Evolutionary conservation across 1,140 invertebrate species (phyloP).

Genomic region (Hyles vespertilio): DNA sequence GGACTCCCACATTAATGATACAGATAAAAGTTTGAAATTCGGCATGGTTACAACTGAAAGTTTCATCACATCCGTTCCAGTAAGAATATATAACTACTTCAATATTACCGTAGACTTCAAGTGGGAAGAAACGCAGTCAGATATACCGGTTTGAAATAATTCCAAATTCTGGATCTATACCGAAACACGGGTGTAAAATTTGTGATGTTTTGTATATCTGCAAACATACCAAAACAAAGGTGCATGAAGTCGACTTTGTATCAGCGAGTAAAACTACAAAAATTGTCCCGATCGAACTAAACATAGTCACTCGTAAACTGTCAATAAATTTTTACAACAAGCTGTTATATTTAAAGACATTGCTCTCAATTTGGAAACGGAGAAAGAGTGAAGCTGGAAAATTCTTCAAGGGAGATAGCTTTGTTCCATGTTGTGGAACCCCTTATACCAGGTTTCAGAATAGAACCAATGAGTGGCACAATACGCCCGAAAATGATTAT

Average conservation of each 20-base stretch:
- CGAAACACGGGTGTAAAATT: conserved; percentile 46
- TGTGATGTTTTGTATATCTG: conserved; percentile 52
- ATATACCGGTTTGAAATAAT: conserved; percentile 56
- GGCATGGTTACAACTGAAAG: conserved; percentile 62
- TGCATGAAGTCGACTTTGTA: conserved; percentile 50
- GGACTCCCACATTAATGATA: conserved; percentile 47
- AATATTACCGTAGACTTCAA: conserved; percentile 50
- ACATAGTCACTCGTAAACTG: conserved; percentile 50
- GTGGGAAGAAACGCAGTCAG: conserved; percentile 44
- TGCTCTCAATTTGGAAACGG: conserved; percentile 53
- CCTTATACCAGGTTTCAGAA: conserved; percentile 52
- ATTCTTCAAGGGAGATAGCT: conserved; percentile 62
- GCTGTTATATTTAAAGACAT: conserved; percentile 60
- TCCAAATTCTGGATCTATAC: conserved; percentile 41
- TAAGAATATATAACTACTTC: conserved; percentile 57
- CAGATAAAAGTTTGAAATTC: conserved; percentile 61
- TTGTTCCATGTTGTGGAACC: conserved; percentile 60
- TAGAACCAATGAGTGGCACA: conserved; percentile 57
- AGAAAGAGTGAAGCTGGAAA: conserved; percentile 59
- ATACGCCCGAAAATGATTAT: conserved; percentile 62
- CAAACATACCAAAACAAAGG: conserved; percentile 56
- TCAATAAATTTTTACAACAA: conserved; percentile 57
- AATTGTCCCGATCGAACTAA: conserved; percentile 52
- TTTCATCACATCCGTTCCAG: conserved; percentile 53
- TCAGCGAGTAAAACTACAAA: conserved; percentile 30